Evolutionary conservation across 2,113 vertebrate genomes (phyloP).

Genomic region (Girardinichthys multiradiatus): DNA sequence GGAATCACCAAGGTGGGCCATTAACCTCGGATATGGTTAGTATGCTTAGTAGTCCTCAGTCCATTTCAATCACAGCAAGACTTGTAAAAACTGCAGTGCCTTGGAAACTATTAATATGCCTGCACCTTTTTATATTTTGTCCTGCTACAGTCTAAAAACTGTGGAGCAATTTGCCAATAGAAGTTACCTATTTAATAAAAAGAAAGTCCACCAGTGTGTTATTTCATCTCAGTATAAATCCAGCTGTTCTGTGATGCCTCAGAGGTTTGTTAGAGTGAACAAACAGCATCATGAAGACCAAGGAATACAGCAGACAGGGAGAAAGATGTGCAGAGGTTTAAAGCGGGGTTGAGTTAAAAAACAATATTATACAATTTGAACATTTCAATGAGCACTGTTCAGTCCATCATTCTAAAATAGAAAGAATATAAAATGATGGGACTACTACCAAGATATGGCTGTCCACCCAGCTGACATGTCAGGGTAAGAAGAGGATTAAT

Average conservation of each 20-base stretch:
- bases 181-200: background rate
- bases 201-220: background rate
- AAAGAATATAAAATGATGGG: no score
- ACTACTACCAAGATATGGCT: no score
- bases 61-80: background rate
- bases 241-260: no score
- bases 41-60: slow-evolving; percentile 18
- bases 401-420: background rate
- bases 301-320: background rate
- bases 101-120: background rate
- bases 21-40: slow-evolving; percentile 21
- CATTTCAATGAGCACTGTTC: background rate
- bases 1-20: slow-evolving; percentile 48
- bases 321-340: background rate
- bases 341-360: background rate
- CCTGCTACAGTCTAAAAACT: background rate
- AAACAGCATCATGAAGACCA: no score
- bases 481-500: no score
- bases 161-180: background rate
- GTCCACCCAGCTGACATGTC: no score
- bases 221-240: background rate
- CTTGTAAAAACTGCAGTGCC: no score
- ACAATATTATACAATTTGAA: background rate
- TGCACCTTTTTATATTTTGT: background rate
- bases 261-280: no score